These are phyloP conservation scores for Stenodera caucasica DNA, from an alignment of 2,888 invertebrate species.

Conservation along the genomic window DNA sequence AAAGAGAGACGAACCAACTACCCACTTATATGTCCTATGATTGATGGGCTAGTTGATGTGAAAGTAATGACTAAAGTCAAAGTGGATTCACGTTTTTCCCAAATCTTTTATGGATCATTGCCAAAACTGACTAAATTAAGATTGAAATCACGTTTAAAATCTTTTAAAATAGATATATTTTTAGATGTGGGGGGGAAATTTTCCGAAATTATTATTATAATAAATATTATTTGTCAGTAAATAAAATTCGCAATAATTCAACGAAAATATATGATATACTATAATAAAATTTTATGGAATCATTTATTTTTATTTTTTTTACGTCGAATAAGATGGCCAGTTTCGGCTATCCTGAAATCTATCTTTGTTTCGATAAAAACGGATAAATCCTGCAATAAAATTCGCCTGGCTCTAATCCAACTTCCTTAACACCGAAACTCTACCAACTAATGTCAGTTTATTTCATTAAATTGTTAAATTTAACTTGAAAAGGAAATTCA, in stretches of 20 bases:
- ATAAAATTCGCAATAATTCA: neutral
- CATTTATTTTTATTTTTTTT: conserved; percentile 1
- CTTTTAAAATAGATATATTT: neutral
- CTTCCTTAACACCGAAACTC: conserved; percentile 1
- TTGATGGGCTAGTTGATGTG: conserved; percentile 21
- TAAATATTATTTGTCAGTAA: neutral
- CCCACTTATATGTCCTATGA: conserved; percentile 13
- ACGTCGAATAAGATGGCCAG: neutral
- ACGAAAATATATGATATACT: neutral
- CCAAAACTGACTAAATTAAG: conserved; percentile 1
- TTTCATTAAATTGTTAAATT: conserved; percentile 1
- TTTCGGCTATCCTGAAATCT: neutral
- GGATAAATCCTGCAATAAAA: conserved; percentile 5
- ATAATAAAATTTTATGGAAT: neutral
- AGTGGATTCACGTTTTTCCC: neutral
- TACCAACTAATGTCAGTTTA: neutral
- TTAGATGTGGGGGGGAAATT: too few relatives aligned
- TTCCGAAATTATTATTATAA: too few relatives aligned
- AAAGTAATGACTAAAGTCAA: conserved; percentile 18
- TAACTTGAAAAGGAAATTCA: conserved; percentile 2
- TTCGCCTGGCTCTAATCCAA: neutral
- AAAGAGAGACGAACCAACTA: neutral
- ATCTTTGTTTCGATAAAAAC: neutral
- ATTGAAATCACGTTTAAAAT: neutral
- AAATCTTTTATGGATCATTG: conserved; percentile 1